phyloP scores from a whole-genome alignment of 2,888 invertebrate species.

The Mycalesis mineus region DNA sequence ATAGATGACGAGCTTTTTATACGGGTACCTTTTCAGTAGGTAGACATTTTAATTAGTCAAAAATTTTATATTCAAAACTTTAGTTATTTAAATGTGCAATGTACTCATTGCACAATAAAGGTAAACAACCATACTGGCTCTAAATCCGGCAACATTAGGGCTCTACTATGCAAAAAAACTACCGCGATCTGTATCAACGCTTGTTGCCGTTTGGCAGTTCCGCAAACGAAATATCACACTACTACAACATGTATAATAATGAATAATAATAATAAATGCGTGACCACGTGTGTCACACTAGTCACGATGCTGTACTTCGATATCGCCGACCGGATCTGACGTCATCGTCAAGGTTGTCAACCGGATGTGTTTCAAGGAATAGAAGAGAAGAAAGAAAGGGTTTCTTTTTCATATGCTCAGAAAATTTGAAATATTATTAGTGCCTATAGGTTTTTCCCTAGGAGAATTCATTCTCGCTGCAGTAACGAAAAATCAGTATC shows the following conservation, averaged over 20 bases:
- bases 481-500: too few species aligned
- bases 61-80: too few species aligned
- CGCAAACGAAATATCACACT: conserved; percentile 10
- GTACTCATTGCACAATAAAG: too few species aligned
- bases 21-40: too few species aligned
- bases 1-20: too few species aligned
- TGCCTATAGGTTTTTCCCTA: too few species aligned
- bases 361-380: conserved; percentile 16
- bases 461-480: too few species aligned
- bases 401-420: too few species aligned
- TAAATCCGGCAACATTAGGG: conserved; percentile 4
- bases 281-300: conserved; percentile 23
- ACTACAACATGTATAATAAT: background rate
- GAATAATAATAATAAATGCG: background rate
- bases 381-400: too few species aligned
- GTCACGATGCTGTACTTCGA: conserved; percentile 24
- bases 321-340: conserved; percentile 28
- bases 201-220: background rate
- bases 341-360: conserved; percentile 16
- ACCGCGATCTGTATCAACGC: background rate
- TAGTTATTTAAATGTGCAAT: too few species aligned
- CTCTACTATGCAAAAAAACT: background rate
- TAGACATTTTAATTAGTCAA: too few species aligned
- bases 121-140: background rate
- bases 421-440: too few species aligned